Percentiles rank a stretch among this genome's conserved stretches.
Conservation (phyloP, 2,888 invertebrate species). For the Nebria brevicollis region DNA sequence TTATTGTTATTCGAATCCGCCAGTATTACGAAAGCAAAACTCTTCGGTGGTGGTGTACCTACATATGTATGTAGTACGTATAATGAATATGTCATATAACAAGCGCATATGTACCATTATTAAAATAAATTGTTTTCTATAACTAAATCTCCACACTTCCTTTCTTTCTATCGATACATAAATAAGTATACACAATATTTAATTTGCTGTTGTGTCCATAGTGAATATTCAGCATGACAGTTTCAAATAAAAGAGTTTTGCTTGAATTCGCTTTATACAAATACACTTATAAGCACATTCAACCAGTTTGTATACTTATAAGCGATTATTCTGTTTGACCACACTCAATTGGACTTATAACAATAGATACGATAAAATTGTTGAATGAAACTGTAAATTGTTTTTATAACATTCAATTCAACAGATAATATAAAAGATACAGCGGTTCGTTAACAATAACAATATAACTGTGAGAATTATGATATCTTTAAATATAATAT, state of each 20-base stretch:
- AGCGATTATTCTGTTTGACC: no score
- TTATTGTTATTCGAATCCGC: conserved; percentile 4
- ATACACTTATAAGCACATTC: no score
- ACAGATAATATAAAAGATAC: no score
- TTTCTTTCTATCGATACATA: conserved; percentile 8
- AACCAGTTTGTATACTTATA: no score
- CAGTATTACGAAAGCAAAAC: conserved; percentile 7
- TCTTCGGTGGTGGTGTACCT: conserved; percentile 17
- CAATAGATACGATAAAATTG: no score
- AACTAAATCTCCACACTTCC: conserved; percentile 25
- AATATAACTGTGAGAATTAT: no score
- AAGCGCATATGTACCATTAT: conserved; percentile 45
- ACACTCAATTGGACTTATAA: no score
- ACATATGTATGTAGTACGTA: no score
- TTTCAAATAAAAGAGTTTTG: not conserved
- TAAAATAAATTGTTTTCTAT: conserved; percentile 48
- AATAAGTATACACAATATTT: not conserved
- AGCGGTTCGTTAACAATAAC: no score
- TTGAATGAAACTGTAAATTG: no score
- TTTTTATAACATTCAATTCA: no score
- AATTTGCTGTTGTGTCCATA: not conserved
- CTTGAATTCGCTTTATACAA: not conserved
- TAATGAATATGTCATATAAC: conserved; percentile 41
- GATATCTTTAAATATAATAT: no score
- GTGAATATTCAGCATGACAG: not conserved